Conservation (phyloP, 2,113 vertebrate genomes). For the Saccopteryx leptura region DNA sequence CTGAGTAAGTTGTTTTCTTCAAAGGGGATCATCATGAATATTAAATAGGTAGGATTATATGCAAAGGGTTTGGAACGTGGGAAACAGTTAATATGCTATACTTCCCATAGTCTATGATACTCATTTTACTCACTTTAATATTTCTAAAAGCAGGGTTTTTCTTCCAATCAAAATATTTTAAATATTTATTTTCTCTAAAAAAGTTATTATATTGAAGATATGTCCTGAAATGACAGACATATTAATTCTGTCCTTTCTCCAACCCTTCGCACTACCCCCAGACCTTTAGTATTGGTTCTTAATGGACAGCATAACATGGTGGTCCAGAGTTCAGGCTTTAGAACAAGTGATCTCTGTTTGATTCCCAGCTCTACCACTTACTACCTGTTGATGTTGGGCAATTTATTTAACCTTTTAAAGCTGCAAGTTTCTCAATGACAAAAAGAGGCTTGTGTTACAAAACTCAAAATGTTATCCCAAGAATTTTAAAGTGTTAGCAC, state of each 20-base stretch:
- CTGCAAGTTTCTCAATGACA: not conserved
- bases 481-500: conserved; percentile 15
- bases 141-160: not conserved
- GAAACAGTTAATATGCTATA: not conserved
- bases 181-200: not conserved
- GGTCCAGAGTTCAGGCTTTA: not conserved
- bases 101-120: not conserved
- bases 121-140: conserved; percentile 27
- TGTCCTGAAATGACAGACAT: not conserved
- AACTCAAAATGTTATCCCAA: conserved; percentile 6
- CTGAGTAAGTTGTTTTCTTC: conserved; percentile 14
- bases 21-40: not conserved
- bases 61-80: not conserved
- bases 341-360: not conserved
- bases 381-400: not conserved
- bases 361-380: not conserved
- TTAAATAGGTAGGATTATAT: conserved; percentile 17
- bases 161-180: not conserved
- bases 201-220: not conserved
- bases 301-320: not conserved
- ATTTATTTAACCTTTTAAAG: conserved; percentile 53
- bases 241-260: not conserved
- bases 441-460: not conserved
- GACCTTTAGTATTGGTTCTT: not conserved
- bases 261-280: rapidly evolving